Evolutionary conservation across 2,113 vertebrate species (phyloP).

Genomic region (Pseudorectes ferrugineus): DNA sequence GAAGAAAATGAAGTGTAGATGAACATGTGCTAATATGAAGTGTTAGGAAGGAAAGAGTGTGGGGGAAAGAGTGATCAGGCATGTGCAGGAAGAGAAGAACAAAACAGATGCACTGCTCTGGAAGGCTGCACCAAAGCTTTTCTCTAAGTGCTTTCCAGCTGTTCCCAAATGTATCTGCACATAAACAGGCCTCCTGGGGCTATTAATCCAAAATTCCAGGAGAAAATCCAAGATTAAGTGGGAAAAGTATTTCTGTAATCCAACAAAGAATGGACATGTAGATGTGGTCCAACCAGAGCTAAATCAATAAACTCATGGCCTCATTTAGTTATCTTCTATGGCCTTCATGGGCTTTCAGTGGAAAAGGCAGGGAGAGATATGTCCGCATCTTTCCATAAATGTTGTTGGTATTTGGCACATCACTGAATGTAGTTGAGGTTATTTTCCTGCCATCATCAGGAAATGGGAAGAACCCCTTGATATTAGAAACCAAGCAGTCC

Average conservation of each 20-base stretch:
- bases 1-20: background rate
- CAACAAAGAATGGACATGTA: background rate
- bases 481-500: background rate
- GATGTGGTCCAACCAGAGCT: background rate
- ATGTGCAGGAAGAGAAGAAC: background rate
- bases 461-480: background rate
- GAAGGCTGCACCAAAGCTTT: background rate
- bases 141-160: conserved; percentile 9
- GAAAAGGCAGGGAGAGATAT: background rate
- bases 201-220: conserved; percentile 21
- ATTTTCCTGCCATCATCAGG: background rate
- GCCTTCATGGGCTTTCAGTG: background rate
- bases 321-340: background rate
- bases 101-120: background rate
- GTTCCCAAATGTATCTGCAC: conserved; percentile 16
- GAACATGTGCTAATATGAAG: background rate
- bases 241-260: conserved; percentile 26
- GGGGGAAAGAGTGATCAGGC: background rate
- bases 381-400: background rate
- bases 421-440: background rate
- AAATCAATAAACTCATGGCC: background rate
- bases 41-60: background rate
- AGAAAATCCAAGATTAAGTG: conserved; percentile 37
- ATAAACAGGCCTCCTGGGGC: background rate
- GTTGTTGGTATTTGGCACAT: background rate